phyloP scores from a whole-genome alignment of 2,113 vertebrate species.

The Clarias batrachus region DNA sequence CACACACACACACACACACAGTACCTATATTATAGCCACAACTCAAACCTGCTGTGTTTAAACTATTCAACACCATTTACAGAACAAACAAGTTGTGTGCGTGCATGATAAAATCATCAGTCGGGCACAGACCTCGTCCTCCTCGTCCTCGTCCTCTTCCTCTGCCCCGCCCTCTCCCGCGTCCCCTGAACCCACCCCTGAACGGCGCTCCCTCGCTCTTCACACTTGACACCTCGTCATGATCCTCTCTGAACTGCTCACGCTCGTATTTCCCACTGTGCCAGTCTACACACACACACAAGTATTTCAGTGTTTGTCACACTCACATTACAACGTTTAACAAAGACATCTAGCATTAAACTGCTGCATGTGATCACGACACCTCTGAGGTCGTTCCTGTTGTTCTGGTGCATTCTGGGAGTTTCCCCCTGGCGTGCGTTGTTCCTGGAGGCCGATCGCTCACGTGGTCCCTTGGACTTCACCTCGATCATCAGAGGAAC shows the following conservation, averaged over 20 bases:
- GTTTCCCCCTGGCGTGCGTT: slow-evolving; percentile 87
- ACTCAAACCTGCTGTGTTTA: no score
- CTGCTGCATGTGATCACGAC: background rate
- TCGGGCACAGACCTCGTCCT: slow-evolving; percentile 68
- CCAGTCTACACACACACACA: slow-evolving; percentile 76
- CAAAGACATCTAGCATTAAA: background rate
- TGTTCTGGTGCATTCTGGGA: slow-evolving; percentile 81
- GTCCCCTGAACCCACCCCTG: slow-evolving; percentile 86
- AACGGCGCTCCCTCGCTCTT: slow-evolving; percentile 94
- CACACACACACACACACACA: slow-evolving; percentile 51
- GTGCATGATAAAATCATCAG: background rate
- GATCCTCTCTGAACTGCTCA: slow-evolving; percentile 84
- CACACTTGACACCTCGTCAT: slow-evolving; percentile 94
- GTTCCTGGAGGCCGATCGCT: slow-evolving; percentile 90
- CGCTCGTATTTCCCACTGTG: slow-evolving; percentile 91
- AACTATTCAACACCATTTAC: background rate
- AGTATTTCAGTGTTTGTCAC: background rate
- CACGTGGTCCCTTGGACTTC: slow-evolving; percentile 91
- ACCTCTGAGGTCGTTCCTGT: slow-evolving; percentile 91
- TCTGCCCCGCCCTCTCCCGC: slow-evolving; percentile 86
- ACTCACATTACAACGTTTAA: background rate
- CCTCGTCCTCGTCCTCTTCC: slow-evolving; percentile 90
- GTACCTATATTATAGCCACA: slow-evolving; percentile 53
- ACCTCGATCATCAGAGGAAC: slow-evolving; percentile 96
- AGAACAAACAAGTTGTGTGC: background rate